Percentiles rank a stretch among this genome's conserved stretches.
Conservation (phyloP, 2,888 invertebrate genomes). For the Hypsopygia costalis region DNA sequence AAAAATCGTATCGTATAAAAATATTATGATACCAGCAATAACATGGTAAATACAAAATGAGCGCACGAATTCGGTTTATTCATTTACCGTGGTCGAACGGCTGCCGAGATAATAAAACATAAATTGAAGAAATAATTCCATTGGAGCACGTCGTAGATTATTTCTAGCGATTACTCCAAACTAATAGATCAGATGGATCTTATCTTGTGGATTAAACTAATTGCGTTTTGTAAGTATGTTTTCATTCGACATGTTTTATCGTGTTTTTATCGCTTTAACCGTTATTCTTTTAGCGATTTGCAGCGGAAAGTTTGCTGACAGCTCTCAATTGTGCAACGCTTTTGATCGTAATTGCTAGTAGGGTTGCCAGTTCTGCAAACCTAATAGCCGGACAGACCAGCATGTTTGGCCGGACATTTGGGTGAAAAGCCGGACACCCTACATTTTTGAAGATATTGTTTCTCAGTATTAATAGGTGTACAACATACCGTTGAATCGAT, state of each 20-base stretch:
- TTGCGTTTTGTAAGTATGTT: constrained; percentile 53
- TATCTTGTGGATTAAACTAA: constrained; percentile 58
- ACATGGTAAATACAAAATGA: too few species aligned
- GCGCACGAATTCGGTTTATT: too few species aligned
- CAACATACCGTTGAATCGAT: too few species aligned
- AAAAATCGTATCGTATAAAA: too few species aligned
- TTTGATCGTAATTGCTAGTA: not conserved
- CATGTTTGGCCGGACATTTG: too few species aligned
- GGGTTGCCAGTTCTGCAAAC: too few species aligned
- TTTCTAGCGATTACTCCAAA: constrained; percentile 40
- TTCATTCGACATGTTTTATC: constrained; percentile 33
- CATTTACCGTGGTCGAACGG: constrained; percentile 1
- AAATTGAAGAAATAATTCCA: constrained; percentile 44
- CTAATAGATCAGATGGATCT: constrained; percentile 53
- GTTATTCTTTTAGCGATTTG: constrained; percentile 17
- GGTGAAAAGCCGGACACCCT: too few species aligned
- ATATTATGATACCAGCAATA: too few species aligned
- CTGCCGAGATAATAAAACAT: constrained; percentile 29
- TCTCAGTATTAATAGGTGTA: too few species aligned
- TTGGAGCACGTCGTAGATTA: constrained; percentile 29
- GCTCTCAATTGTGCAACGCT: constrained; percentile 16
- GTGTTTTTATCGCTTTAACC: constrained; percentile 21
- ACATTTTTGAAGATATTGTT: too few species aligned
- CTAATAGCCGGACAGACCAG: too few species aligned
- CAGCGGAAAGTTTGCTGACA: constrained; percentile 20